These are phyloP conservation scores for Rousettus leschenaultii DNA, from an alignment of 2,113 vertebrate species.

Conservation along the genomic window DNA sequence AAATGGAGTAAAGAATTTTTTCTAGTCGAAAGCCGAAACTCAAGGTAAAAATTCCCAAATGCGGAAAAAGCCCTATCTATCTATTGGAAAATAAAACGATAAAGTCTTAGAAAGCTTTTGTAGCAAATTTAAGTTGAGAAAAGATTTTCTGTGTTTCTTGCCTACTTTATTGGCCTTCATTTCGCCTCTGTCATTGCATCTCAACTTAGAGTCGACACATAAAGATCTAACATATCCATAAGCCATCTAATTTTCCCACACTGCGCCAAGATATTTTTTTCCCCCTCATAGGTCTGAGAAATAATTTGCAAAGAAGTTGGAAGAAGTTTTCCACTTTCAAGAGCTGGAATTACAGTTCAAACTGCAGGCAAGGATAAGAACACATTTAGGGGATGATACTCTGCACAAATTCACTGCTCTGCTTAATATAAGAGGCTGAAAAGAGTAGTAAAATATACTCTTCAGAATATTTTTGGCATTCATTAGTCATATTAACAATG, in stretches of 20 bases:
- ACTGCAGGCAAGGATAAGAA: not conserved
- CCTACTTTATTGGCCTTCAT: not conserved
- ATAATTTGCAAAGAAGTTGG: not conserved
- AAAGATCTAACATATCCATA: not conserved
- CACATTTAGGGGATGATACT: not conserved
- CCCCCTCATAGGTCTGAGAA: not conserved
- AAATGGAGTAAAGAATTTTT: not conserved
- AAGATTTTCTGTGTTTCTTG: not conserved
- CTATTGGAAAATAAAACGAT: not conserved
- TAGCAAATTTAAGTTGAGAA: not conserved
- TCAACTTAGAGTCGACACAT: not conserved
- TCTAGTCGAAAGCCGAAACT: slow-evolving; percentile 8
- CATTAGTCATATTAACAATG: slow-evolving; percentile 1
- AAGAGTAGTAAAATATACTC: not conserved
- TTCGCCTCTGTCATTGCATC: not conserved
- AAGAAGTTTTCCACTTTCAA: not conserved
- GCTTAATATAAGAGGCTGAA: not conserved
- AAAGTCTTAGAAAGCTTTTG: not conserved
- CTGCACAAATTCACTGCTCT: not conserved
- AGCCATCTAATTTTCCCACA: not conserved
- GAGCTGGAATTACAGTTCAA: not conserved
- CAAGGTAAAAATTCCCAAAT: slow-evolving; percentile 13
- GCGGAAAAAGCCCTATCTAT: not conserved
- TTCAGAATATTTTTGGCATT: slow-evolving; percentile 15
- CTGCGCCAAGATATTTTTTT: not conserved